phyloP scores from a whole-genome alignment of 2,113 vertebrate species.

The Murina feae region DNA sequence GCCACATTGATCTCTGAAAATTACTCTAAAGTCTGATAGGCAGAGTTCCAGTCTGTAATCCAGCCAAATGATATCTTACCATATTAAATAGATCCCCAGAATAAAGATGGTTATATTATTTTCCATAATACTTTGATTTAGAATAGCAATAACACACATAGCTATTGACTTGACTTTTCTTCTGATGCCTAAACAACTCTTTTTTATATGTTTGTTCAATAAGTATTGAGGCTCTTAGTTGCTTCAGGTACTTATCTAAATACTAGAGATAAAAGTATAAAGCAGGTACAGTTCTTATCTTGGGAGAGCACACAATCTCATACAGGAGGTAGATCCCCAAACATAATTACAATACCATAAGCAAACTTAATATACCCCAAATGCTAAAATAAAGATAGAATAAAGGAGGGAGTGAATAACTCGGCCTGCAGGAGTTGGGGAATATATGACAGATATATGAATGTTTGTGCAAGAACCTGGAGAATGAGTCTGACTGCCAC shows the following conservation, averaged over 20 bases:
- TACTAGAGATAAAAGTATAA: not conserved
- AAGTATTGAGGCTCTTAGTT: not conserved
- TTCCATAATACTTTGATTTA: not conserved
- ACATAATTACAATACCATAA: not conserved
- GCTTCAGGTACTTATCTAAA: not conserved
- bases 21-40: not conserved
- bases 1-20: conserved; percentile 28
- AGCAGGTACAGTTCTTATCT: not conserved
- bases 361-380: not conserved
- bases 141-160: not conserved
- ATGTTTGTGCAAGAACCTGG: not conserved
- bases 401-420: not conserved
- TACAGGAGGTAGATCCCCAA: not conserved
- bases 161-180: conserved; percentile 7
- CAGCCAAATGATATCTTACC: not conserved
- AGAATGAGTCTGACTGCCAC: not conserved
- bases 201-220: not conserved
- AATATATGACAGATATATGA: not conserved
- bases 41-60: not conserved
- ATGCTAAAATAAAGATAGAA: not conserved
- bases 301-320: not conserved
- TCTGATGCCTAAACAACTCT: not conserved
- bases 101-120: not conserved
- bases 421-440: not conserved
- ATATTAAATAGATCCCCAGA: not conserved